Conservation (phyloP, 2,888 invertebrate species). For the Sphaerophoria rueppellii region DNA sequence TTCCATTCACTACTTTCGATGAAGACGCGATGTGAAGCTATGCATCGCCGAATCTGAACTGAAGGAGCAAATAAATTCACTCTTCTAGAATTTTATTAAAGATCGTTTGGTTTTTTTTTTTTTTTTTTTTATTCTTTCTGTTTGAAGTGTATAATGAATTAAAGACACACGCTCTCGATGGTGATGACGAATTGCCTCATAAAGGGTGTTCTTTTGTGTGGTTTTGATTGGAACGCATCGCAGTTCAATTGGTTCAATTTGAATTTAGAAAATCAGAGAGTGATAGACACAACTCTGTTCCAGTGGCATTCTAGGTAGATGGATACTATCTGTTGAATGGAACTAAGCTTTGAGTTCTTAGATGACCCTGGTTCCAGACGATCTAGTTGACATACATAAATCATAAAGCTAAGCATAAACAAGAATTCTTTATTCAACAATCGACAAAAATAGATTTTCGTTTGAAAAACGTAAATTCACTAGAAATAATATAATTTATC, state of each 20-base stretch:
- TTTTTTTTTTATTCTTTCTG: neutral
- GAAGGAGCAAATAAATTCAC: constrained; percentile 60
- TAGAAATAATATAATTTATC: too few species aligned
- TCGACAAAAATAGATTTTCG: too few species aligned
- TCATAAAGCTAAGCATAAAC: too few species aligned
- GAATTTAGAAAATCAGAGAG: neutral
- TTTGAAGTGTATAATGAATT: constrained; percentile 23
- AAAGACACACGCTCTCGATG: constrained; percentile 17
- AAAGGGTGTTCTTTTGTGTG: constrained; percentile 34
- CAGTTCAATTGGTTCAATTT: constrained; percentile 1
- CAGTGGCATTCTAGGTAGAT: neutral
- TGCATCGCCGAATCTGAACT: constrained; percentile 72
- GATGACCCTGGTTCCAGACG: too few species aligned
- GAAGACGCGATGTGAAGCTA: constrained; percentile 62
- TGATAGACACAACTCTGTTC: neutral
- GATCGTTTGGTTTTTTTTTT: constrained; percentile 38
- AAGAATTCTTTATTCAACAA: too few species aligned
- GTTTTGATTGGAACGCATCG: constrained; percentile 11
- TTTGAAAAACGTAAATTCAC: too few species aligned
- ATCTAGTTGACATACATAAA: too few species aligned
- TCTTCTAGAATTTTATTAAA: constrained; percentile 45
- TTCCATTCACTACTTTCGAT: constrained; percentile 52
- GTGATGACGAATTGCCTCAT: neutral
- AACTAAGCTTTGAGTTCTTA: too few species aligned
- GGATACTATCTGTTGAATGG: too few species aligned